Percentiles rank a stretch among this genome's conserved stretches.
Evolutionary conservation across 2,888 invertebrate genomes (phyloP).

Genomic region (Hipparchia semele): DNA sequence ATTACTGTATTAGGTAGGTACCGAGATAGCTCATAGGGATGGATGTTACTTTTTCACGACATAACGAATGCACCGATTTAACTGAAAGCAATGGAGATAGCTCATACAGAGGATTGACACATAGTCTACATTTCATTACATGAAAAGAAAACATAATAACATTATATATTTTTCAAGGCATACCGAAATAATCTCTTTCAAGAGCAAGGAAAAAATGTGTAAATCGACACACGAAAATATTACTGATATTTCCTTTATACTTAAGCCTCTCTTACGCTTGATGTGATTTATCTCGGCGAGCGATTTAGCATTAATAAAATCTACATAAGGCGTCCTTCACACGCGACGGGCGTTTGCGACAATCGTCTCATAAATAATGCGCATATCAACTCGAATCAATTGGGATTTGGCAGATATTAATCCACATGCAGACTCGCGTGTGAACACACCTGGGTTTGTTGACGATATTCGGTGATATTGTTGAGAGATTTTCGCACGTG

Average conservation of each 20-base stretch:
- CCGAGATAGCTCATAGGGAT: too few species aligned
- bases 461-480: slow-evolving; percentile 2
- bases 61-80: too few species aligned
- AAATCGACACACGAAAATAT: neutral
- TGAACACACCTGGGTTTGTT: slow-evolving; percentile 25
- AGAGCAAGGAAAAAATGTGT: neutral
- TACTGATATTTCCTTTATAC: slow-evolving; percentile 17
- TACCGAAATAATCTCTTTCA: too few species aligned
- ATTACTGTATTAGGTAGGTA: too few species aligned
- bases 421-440: slow-evolving; percentile 13
- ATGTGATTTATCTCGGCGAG: slow-evolving; percentile 10
- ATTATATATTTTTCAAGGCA: too few species aligned
- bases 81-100: too few species aligned
- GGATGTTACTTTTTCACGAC: too few species aligned
- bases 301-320: slow-evolving; percentile 24
- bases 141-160: too few species aligned
- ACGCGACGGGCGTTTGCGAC: slow-evolving; percentile 37
- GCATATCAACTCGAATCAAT: slow-evolving; percentile 50
- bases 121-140: too few species aligned
- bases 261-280: slow-evolving; percentile 6
- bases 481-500: slow-evolving; percentile 3
- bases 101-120: too few species aligned
- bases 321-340: slow-evolving; percentile 32
- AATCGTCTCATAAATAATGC: slow-evolving; percentile 58
- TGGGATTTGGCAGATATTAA: slow-evolving; percentile 44